Conservation (phyloP, 2,797 vertebrate genomes). For the Malacoraja senta region DNA sequence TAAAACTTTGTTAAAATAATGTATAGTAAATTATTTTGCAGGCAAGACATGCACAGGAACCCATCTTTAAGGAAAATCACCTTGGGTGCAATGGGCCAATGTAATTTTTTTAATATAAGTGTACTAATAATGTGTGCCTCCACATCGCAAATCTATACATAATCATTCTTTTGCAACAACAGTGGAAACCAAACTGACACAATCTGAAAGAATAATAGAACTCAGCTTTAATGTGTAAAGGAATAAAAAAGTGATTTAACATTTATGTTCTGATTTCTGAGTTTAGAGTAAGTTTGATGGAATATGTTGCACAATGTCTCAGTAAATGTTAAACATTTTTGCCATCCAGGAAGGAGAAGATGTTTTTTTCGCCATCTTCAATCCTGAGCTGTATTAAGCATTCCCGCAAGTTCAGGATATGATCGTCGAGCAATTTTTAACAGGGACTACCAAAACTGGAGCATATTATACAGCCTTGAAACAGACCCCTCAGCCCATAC, state of each 20-base stretch:
- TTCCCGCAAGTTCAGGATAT: no score
- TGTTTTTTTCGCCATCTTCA: not conserved
- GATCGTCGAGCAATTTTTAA: no score
- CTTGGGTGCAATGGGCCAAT: not conserved
- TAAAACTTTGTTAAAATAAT: not conserved
- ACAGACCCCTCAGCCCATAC: not conserved
- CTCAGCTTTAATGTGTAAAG: not conserved
- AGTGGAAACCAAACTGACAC: not conserved
- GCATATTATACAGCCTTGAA: not conserved
- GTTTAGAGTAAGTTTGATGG: not conserved
- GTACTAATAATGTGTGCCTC: not conserved
- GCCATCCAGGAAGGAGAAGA: not conserved
- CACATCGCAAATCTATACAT: not conserved
- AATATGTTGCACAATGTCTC: not conserved
- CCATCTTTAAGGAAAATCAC: not conserved
- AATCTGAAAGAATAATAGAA: not conserved
- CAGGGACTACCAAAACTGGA: not conserved
- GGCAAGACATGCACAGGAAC: not conserved
- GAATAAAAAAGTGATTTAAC: not conserved
- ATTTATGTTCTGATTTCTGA: not conserved
- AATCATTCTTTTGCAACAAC: not conserved
- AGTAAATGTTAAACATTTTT: not conserved
- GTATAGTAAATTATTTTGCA: not conserved
- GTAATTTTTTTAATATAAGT: not conserved
- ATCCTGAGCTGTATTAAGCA: no score